A percentile compares a stretch with the other conserved stretches of the same genome.
phyloP scores from a whole-genome alignment of 1,140 invertebrate genomes.

The Cecropterus lyciades region DNA sequence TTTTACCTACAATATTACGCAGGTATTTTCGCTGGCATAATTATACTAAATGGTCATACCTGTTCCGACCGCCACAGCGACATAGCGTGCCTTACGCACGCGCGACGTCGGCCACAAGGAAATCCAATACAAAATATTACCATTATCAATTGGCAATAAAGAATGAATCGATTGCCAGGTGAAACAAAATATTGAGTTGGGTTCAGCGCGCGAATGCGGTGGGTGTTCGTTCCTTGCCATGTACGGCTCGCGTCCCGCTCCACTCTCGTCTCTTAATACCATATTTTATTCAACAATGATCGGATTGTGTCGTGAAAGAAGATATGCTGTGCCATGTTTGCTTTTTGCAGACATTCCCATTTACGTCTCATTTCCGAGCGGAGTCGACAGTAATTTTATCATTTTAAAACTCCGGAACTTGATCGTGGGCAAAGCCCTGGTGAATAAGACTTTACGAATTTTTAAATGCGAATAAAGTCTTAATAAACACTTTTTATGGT shows the following conservation, averaged over 20 bases:
- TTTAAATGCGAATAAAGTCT: constrained; percentile 76
- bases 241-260: constrained; percentile 23
- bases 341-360: constrained; percentile 66
- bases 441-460: constrained; percentile 78
- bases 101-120: constrained; percentile 34
- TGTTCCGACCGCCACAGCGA: constrained; percentile 22
- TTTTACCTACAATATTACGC: constrained; percentile 30
- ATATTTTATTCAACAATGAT: constrained; percentile 63
- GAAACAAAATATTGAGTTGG: constrained; percentile 41
- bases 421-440: constrained; percentile 49
- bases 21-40: constrained; percentile 47
- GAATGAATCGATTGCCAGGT: constrained; percentile 64
- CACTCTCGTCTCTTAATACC: constrained; percentile 48
- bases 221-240: constrained; percentile 40
- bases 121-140: constrained; percentile 48
- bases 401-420: constrained; percentile 72
- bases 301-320: constrained; percentile 65
- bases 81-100: constrained; percentile 41
- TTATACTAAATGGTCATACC: constrained; percentile 50
- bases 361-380: constrained; percentile 70
- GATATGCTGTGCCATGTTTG: constrained; percentile 58
- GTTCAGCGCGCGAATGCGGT: constrained; percentile 40
- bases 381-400: constrained; percentile 67
- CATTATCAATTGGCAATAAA: constrained; percentile 64
- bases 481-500: constrained; percentile 76